Base-by-base conservation (phyloP, 2,797 vertebrate species). In the Taeniopygia guttata region DNA sequence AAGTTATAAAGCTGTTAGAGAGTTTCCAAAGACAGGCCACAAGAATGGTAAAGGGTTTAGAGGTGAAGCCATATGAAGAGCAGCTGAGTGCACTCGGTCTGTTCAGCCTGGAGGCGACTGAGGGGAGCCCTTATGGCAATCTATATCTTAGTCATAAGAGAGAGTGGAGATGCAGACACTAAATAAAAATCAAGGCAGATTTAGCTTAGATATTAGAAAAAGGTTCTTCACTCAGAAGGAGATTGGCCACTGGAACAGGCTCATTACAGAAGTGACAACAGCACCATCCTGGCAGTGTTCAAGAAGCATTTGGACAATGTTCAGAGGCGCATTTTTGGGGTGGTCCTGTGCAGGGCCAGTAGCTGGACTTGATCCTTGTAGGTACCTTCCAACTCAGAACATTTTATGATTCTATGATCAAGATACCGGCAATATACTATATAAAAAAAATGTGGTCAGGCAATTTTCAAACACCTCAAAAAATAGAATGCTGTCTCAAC, bases 21-120 rank as follows among this genome's bases (percentile, higher is more conserved):
- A 32, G 42, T 32, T 25, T 36, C 32, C 27, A 43, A 54, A 55
- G 30, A 36, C 62, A 30, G 16, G 13, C 6, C 9, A 22, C 0
- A 0, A 74, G 30, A 15, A 49, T 25, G 5, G 6, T 12, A 9
- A 49, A 49, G 13, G 3, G 13, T 25, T 75, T 43, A n/a, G 19
- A 43, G 11, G 3, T 16, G 10, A 43, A 49, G 49, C 7, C 0
- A 0, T 21, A 20, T 13, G 32, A 38, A 11, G 5, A 55, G 20
- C 4, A 27, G 4, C 16, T 68, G 36, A 62, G 70, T 16, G 32
- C 9, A 9, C 48, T 49, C 49, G 30, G 9, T 4, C 32, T 62
- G 19, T 15, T 69, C 56, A 43, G 7, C 7, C 16, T n/a, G 32
- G 32, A 72, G 42, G 59, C 32, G 30, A 7, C 13, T 32, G 15